phyloP scores from a whole-genome alignment of 23 tunicate species.

The Oikopleura vanhoeffeni region DNA sequence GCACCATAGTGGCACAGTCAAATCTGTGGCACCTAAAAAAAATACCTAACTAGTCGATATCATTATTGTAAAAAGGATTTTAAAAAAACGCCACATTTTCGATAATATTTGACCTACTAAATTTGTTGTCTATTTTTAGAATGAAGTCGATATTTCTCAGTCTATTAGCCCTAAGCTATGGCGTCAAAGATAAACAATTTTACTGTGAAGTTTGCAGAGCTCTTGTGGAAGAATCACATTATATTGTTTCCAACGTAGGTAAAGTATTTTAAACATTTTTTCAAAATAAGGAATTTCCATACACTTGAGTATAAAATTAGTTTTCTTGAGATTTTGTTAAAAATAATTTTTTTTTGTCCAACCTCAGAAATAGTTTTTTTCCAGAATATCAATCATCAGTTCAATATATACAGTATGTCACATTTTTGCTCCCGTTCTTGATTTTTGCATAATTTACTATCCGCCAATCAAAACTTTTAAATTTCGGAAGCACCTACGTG shows the following conservation, averaged over 20 bases:
- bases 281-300: neutral
- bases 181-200: neutral
- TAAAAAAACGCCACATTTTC: too few relatives aligned
- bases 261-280: neutral
- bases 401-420: too few relatives aligned
- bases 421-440: too few relatives aligned
- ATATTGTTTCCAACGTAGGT: neutral
- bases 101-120: too few relatives aligned
- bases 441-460: too few relatives aligned
- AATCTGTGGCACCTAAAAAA: neutral
- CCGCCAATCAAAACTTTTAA: too few relatives aligned
- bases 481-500: too few relatives aligned
- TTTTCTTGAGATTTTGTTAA: neutral
- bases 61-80: too few relatives aligned
- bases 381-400: neutral
- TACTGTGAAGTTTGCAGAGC: slow-evolving; percentile 2
- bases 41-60: neutral
- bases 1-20: too few relatives aligned
- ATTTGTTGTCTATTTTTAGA: neutral
- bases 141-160: neutral
- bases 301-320: neutral
- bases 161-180: too few relatives aligned
- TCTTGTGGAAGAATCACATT: neutral
- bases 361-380: neutral
- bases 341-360: neutral